These are phyloP conservation scores for Fregata magnificens DNA, from an alignment of 2,113 vertebrate genomes.

Conservation along the genomic window DNA sequence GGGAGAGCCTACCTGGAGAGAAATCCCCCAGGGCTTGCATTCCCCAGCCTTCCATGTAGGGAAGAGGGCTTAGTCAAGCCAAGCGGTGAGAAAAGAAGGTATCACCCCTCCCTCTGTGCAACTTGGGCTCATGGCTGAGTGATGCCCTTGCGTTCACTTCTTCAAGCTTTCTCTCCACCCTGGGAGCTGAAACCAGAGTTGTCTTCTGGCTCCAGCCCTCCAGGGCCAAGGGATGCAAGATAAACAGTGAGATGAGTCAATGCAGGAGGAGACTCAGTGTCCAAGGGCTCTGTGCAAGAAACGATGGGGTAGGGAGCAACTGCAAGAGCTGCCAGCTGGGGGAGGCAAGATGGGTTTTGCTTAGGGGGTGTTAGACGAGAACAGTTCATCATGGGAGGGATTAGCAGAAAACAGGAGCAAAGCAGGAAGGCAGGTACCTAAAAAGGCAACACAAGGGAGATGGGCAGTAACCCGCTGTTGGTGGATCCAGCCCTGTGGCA, in stretches of 20 bases:
- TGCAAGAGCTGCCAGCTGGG: rapidly evolving
- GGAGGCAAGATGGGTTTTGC: neutral
- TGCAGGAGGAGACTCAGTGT: neutral
- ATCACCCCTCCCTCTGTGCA: rapidly evolving
- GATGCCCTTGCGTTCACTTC: rapidly evolving
- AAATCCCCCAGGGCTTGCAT: neutral
- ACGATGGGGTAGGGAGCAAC: rapidly evolving
- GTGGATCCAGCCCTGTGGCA: rapidly evolving
- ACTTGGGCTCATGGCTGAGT: neutral
- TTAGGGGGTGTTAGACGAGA: neutral
- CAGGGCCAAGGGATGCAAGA: neutral
- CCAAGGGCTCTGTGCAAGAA: neutral
- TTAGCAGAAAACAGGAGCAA: neutral
- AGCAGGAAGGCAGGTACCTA: neutral
- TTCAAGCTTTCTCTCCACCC: neutral
- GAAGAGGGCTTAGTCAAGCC: neutral
- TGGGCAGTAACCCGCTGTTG: rapidly evolving
- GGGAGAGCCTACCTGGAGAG: neutral
- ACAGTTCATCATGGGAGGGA: neutral
- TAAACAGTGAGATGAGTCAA: rapidly evolving
- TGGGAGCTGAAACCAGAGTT: neutral
- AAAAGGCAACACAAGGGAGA: neutral
- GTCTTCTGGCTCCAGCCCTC: neutral
- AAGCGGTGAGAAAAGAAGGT: neutral
- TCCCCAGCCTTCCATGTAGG: rapidly evolving